Evolutionary conservation across 2,888 invertebrate species (phyloP), one percentile per base, ranked within the genome.

Genomic region (Endotricha flammealis): DNA sequence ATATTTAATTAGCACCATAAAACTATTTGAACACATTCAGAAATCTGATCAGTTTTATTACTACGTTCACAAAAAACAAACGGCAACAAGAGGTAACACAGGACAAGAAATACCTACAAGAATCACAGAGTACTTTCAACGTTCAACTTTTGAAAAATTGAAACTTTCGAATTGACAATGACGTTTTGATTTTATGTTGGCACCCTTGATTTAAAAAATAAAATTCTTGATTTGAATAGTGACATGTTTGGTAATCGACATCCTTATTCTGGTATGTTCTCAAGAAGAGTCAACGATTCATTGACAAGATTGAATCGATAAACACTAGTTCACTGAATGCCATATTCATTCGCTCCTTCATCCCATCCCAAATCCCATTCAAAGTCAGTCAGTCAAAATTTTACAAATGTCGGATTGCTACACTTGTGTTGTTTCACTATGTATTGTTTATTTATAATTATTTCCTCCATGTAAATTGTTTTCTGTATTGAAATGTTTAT

Each of bases 361-460:
- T 16, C 41, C 49, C 6, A 2, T 11, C 8, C 2, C 55, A 48
- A n/a, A n/a, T n/a, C n/a, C n/a, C n/a, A n/a, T n/a, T n/a, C n/a
- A n/a, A n/a, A n/a, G n/a, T n/a, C n/a, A n/a, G 41, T 59, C 64
- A 64, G 66, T 75, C 70, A 66, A 53, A 42, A 67, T 64, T 59
- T 70, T 67, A 66, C 63, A 69, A 74, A 79, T 80, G 80, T 76
- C 72, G 71, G 69, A 62, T 61, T 39, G 57, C 53, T 55, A 59
- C 57, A 64, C 73, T 67, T 67, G 50, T 69, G 57, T 64, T 61
- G 59, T 64, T 61, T 59, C 50, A 57, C n/a, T n/a, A n/a, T n/a
- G n/a, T 45, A 51, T 77, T 81, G 79, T 81, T 81, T 80, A 78
- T 79, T 74, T 79, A 72, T 63, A 50, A 61, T 59, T 56, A 53